A percentile compares a stretch with the other conserved stretches of the same genome.
Evolutionary conservation across 2,888 invertebrate genomes (phyloP).

Genomic region (Hipparchia sbordonii): DNA sequence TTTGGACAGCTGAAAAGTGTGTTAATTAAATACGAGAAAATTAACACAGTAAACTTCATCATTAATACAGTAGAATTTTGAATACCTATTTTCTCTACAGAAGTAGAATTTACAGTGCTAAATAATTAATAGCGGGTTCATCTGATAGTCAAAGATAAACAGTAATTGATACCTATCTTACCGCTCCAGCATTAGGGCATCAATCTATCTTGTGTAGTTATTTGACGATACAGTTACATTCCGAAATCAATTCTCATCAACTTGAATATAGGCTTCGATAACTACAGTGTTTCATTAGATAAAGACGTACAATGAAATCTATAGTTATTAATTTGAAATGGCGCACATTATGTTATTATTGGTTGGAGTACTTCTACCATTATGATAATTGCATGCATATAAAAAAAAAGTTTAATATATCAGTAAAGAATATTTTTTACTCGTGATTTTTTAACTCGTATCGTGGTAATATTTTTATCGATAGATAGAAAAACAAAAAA

Average conservation of each 20-base stretch:
- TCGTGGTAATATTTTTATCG: too few relatives aligned
- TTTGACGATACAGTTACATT: constrained; percentile 7
- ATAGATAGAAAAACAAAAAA: too few relatives aligned
- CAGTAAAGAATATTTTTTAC: too few relatives aligned
- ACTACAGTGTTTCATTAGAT: neutral
- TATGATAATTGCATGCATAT: too few relatives aligned
- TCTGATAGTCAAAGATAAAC: neutral
- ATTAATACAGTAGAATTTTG: neutral
- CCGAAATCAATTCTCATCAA: neutral
- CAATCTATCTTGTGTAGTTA: constrained; percentile 3
- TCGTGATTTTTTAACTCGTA: too few relatives aligned
- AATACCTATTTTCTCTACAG: neutral
- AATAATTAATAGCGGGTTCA: neutral
- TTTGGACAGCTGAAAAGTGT: too few relatives aligned
- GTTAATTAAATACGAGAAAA: neutral
- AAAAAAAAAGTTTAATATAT: too few relatives aligned
- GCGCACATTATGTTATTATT: neutral
- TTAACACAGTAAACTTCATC: neutral
- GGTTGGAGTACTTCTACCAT: too few relatives aligned
- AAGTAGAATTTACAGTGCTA: neutral
- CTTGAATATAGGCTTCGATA: neutral
- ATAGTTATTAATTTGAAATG: neutral
- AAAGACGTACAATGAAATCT: neutral
- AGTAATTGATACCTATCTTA: neutral
- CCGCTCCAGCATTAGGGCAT: neutral